Evolutionary conservation across 2,888 invertebrate genomes (phyloP), one percentile per base, ranked within the genome.

Genomic region (Hypselothyrea guttata): DNA sequence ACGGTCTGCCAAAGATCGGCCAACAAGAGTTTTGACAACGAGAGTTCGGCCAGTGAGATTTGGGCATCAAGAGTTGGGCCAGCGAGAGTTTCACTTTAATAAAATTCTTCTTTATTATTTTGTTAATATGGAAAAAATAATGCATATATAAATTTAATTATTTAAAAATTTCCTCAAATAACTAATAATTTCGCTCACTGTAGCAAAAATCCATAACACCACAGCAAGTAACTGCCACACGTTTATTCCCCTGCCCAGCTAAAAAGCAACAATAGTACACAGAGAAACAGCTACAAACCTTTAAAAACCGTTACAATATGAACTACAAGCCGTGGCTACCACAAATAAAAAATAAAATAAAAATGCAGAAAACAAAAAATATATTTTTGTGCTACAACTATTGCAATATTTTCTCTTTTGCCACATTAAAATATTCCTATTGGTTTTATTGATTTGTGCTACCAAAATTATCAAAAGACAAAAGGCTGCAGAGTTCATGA

Each of bases 361-460:
- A 74, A 61, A 67, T 49, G 48, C 54, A n/a, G n/a, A n/a, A n/a
- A n/a, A n/a, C n/a, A n/a, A n/a, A n/a, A n/a, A n/a, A n/a, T n/a
- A n/a, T n/a, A n/a, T 67, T 71, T 68, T 65, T 70, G 72, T 51
- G 71, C 42, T 59, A 33, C 27, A 42, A 55, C 27, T 48, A 73
- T 59, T 75, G 65, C 58, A 53, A 59, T 68, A 68, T 52, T 72
- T 72, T 69, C 59, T 64, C 52, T 63, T 62, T 60, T 18, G 49
- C 60, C 62, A 66, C 71, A 76, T 74, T 71, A 53, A 68, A 79
- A 73, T 67, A 71, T 71, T 55, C 58, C 60, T 58, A 65, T 64
- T 78, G 65, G 58, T 63, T 75, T 22, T 77, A 84, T 84, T 83
- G 84, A 84, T 83, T 84, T 81, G 70, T 60, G 84, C 84, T 84